Base-by-base conservation (phyloP, 2,797 vertebrate species). In the Saxicola maurus region DNA sequence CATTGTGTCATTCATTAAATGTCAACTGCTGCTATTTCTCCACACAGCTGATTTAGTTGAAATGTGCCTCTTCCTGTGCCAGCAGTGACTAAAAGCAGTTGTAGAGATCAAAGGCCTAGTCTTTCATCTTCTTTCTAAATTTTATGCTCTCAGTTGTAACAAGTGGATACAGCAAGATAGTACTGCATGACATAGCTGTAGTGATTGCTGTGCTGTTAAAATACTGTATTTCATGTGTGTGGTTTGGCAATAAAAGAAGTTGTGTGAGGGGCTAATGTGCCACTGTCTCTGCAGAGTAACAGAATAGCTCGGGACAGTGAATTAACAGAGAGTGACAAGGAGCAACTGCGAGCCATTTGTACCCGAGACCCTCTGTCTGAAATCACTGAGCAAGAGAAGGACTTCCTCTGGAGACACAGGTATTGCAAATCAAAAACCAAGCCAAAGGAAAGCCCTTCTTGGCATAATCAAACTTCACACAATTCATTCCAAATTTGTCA, bases 301-400 rank as follows among this genome's bases (percentile, higher is more conserved):
- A 98, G 99, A 83, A 95, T 98, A 95, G 99, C 98, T 76, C 98
- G 99, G 97, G 99, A 99, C 94, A 98, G 99, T 2, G 98, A 98
- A 87, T 95, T 99, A 95, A 98, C 98, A 60, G 99, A 99, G 82
- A 97, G 97, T 53, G 99, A 99, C 96, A 98, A 97, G 40, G 99
- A 99, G 92, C 99, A 99, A 87, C 97, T 99, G 61, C 97, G 98
- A 91, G 98, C 98, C 94, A 98, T 99, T 93, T 98, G 98, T 88
- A 99, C 98, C 87, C 97, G 99, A 95, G 99, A 99, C 96, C 98
- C 99, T 73, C 97, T 99, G 53, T 99, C 99, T 96, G 99, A 99
- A 98, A 99, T 99, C 97, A 99, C 99, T 97, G 99, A 99, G 96
- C 99, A 99, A 94, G 99, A 99, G 96, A 99, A 99, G 91, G 99